These are phyloP conservation scores for Petrocephalus microphthalmus DNA, from an alignment of 2,113 vertebrate genomes.

Conservation along the genomic window DNA sequence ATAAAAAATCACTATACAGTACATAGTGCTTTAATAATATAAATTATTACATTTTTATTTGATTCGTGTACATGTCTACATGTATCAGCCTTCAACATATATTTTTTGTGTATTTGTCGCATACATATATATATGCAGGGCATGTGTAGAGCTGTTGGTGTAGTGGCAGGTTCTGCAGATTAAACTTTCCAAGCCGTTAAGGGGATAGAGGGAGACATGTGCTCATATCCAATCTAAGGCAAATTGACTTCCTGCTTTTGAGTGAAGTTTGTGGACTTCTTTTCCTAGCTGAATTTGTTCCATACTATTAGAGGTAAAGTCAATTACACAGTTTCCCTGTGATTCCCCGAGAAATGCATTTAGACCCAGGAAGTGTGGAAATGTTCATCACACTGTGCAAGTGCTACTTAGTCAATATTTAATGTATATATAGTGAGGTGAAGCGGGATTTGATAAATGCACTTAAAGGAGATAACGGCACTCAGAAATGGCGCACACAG, in stretches of 20 bases:
- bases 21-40: not conserved
- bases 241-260: conserved; percentile 66
- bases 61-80: conserved; percentile 2
- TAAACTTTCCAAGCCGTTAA: conserved; percentile 68
- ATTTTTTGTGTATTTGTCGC: not conserved
- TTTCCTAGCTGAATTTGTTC: conserved; percentile 73
- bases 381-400: conserved; percentile 68
- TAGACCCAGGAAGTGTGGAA: conserved; percentile 56
- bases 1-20: conserved; percentile 1
- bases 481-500: not conserved
- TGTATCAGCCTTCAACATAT: not conserved
- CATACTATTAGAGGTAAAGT: conserved; percentile 75
- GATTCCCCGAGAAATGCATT: conserved; percentile 56
- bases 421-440: conserved; percentile 41
- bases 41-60: conserved; percentile 12
- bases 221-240: conserved; percentile 69
- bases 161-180: conserved; percentile 70
- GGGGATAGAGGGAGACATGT: conserved; percentile 71
- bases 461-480: conserved; percentile 19
- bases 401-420: conserved; percentile 60
- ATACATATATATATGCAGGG: conserved; percentile 20
- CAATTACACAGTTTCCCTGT: conserved; percentile 69
- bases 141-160: conserved; percentile 27
- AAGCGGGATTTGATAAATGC: conserved; percentile 25
- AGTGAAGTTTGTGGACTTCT: conserved; percentile 73